Evolutionary conservation across 2,113 vertebrate genomes (phyloP).

Genomic region (Tachycineta bicolor): DNA sequence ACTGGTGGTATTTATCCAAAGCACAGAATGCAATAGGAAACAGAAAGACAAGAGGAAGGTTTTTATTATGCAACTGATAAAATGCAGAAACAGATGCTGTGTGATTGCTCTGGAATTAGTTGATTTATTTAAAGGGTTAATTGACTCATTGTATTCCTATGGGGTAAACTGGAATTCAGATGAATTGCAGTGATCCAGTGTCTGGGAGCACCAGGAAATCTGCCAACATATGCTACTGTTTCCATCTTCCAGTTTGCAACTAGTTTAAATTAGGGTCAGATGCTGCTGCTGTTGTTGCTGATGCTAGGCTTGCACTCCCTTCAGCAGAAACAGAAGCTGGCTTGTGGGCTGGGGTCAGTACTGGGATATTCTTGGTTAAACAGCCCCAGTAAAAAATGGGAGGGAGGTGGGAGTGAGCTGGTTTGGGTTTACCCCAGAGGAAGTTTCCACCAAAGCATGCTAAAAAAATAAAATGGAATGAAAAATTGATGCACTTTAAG

Average conservation of each 20-base stretch:
- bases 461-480: not conserved
- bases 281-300: not conserved
- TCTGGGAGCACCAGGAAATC: slow-evolving; percentile 24
- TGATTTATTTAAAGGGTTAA: slow-evolving; percentile 56
- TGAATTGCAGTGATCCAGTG: not conserved
- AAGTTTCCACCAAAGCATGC: not conserved
- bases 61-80: slow-evolving; percentile 53
- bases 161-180: slow-evolving; percentile 25
- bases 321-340: not conserved
- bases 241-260: not conserved
- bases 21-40: slow-evolving; percentile 25
- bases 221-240: not conserved
- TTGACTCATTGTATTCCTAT: not conserved
- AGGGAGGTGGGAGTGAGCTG: not conserved
- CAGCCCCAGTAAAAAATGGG: not conserved
- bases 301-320: not conserved
- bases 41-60: slow-evolving; percentile 12
- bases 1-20: not conserved
- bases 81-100: slow-evolving; percentile 14
- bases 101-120: not conserved
- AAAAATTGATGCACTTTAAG: not conserved
- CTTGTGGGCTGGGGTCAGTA: not conserved
- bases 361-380: not conserved
- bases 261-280: slow-evolving; percentile 27
- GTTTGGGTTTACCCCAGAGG: not conserved